A percentile compares a stretch with the other conserved stretches of the same genome.
phyloP scores from a whole-genome alignment of 1,140 invertebrate species.

The Adelges cooleyi region DNA sequence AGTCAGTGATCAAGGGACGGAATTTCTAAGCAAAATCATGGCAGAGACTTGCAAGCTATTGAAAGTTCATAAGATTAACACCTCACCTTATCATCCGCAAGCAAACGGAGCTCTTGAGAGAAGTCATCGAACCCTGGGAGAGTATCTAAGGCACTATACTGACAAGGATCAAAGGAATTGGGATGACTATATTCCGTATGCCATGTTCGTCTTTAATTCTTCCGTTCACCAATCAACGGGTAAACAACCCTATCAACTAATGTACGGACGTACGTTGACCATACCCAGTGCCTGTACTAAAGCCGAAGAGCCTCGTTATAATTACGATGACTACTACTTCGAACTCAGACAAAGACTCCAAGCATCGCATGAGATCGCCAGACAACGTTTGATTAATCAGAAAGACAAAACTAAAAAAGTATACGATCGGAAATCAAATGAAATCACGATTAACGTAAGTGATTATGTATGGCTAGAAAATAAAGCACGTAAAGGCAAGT shows the following conservation, averaged over 20 bases:
- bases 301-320: background rate
- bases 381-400: background rate
- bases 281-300: background rate
- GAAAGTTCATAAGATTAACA: constrained; percentile 35
- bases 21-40: too few relatives aligned
- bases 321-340: too few relatives aligned
- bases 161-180: too few relatives aligned
- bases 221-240: too few relatives aligned
- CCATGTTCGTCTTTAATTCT: constrained; percentile 41
- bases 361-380: background rate
- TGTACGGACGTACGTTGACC: background rate
- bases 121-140: too few relatives aligned
- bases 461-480: background rate
- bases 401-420: background rate
- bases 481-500: background rate
- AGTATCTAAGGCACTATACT: too few relatives aligned
- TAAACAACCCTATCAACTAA: too few relatives aligned
- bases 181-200: constrained; percentile 38
- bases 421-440: background rate
- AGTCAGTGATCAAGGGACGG: too few relatives aligned
- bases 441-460: background rate
- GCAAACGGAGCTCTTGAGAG: constrained; percentile 37
- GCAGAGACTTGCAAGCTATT: constrained; percentile 34
- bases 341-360: background rate
- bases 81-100: constrained; percentile 30